These are phyloP conservation scores for Anniella stebbinsi DNA, from an alignment of 2,797 vertebrate species.

Conservation along the genomic window DNA sequence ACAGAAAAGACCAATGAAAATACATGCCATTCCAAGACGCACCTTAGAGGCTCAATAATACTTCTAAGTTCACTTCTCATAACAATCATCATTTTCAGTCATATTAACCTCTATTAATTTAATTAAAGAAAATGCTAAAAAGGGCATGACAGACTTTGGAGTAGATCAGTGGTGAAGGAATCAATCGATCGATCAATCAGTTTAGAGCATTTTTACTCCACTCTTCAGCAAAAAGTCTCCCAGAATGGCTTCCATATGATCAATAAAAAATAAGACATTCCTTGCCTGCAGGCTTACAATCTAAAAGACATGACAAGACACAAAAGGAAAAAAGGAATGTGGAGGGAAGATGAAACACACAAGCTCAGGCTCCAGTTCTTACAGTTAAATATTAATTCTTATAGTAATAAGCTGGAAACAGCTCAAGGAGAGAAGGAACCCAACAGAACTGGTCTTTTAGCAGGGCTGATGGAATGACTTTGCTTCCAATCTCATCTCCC, in stretches of 20 bases:
- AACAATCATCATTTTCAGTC: constrained; percentile 3
- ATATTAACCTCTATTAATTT: constrained; percentile 24
- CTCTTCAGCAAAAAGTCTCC: neutral
- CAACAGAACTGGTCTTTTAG: neutral
- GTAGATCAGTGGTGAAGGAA: neutral
- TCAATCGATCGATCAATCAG: neutral
- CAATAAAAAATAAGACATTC: neutral
- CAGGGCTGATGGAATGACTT: neutral
- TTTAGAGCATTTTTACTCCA: neutral
- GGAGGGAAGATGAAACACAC: neutral
- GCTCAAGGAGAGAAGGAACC: neutral
- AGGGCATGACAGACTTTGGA: neutral
- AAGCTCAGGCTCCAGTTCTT: neutral
- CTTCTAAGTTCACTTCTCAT: constrained; percentile 32
- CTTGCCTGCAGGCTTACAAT: neutral
- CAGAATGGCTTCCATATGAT: neutral
- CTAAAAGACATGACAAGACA: neutral
- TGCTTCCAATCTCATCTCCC: neutral
- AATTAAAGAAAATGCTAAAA: constrained; percentile 24
- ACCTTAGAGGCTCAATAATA: constrained; percentile 13
- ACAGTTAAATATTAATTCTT: neutral
- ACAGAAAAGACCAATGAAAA: constrained; percentile 37
- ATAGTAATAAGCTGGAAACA: neutral
- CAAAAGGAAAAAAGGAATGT: neutral
- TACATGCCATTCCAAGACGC: neutral